Conservation (phyloP, 2,888 invertebrate genomes). For the Cremastinae sp. region DNA sequence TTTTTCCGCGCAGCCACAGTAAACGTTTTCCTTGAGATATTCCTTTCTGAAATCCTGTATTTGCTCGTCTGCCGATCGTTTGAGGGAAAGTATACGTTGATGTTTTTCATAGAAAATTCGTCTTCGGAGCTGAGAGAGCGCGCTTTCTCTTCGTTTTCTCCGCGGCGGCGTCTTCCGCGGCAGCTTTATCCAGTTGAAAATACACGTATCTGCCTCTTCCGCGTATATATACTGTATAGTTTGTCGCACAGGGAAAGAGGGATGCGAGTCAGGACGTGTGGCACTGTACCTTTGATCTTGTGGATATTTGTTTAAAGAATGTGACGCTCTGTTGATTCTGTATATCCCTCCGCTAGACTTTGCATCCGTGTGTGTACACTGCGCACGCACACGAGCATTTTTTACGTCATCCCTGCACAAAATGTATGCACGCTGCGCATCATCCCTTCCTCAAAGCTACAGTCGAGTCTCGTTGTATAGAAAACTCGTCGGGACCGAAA, state of each 20-base stretch:
- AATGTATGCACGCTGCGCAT: constrained; percentile 37
- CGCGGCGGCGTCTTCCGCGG: not conserved
- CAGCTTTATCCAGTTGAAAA: constrained; percentile 49
- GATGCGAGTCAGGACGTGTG: constrained; percentile 49
- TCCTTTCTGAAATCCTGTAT: constrained; percentile 27
- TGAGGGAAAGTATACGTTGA: constrained; percentile 22
- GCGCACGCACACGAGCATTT: constrained; percentile 24
- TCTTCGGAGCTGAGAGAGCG: constrained; percentile 31
- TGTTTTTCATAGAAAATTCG: constrained; percentile 30
- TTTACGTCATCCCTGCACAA: not conserved
- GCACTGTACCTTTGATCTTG: constrained; percentile 67
- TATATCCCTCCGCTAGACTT: constrained; percentile 62
- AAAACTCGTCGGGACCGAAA: no score
- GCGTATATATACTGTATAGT: no score
- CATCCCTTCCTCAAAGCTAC: constrained; percentile 49
- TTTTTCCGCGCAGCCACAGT: not conserved
- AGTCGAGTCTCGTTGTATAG: no score
- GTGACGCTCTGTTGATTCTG: constrained; percentile 70
- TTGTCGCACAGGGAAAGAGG: constrained; percentile 48
- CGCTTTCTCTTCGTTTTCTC: constrained; percentile 34
- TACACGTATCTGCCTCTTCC: constrained; percentile 26
- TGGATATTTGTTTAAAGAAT: constrained; percentile 72
- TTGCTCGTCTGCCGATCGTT: constrained; percentile 24
- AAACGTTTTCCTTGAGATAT: constrained; percentile 11
- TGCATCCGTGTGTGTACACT: constrained; percentile 41